Evolutionary conservation across 2,888 invertebrate species (phyloP).

Genomic region (Ptychoptera contaminata): DNA sequence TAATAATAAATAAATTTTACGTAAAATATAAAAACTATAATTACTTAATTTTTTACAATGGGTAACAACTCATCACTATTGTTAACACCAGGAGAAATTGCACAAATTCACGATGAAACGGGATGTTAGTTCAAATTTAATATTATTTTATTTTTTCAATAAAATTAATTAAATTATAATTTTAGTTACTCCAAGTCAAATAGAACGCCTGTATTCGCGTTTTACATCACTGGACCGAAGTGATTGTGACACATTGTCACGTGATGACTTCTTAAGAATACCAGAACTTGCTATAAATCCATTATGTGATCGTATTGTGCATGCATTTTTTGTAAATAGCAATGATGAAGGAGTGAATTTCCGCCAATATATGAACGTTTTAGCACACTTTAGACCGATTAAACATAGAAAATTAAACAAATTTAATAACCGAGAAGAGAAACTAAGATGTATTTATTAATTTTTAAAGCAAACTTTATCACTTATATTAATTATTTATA

Average conservation of each 20-base stretch:
- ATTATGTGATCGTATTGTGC: constrained; percentile 91
- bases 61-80: constrained; percentile 90
- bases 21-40: no score
- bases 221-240: constrained; percentile 95
- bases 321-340: constrained; percentile 89
- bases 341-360: constrained; percentile 90
- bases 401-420: constrained; percentile 79
- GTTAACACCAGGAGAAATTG: constrained; percentile 89
- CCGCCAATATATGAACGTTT: constrained; percentile 88
- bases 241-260: constrained; percentile 83
- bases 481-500: constrained; percentile 5
- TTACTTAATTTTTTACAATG: constrained; percentile 37
- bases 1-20: no score
- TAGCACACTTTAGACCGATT: constrained; percentile 90
- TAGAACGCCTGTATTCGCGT: constrained; percentile 90
- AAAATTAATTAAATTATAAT: constrained; percentile 13
- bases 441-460: constrained; percentile 60
- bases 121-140: constrained; percentile 62
- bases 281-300: constrained; percentile 98
- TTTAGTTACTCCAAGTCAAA: constrained; percentile 95
- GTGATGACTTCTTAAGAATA: constrained; percentile 94
- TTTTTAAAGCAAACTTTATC: background rate
- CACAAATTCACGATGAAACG: constrained; percentile 91
- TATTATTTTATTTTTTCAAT: background rate
- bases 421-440: constrained; percentile 85